phyloP scores from a whole-genome alignment of 1,140 invertebrate species.

The Drosophila kurseongensis region DNA sequence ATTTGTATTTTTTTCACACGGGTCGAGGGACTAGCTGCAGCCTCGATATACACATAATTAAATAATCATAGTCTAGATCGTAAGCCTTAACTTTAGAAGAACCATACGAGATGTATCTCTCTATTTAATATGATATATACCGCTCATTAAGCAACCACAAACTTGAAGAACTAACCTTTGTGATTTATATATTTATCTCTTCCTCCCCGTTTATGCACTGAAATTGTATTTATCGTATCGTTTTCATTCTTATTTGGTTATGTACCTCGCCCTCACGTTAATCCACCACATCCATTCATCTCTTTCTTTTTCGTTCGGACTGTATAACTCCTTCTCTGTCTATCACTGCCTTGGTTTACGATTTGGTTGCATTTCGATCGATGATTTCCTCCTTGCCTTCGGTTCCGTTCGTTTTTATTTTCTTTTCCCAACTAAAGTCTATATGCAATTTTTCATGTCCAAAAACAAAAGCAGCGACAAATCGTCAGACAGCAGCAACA shows the following conservation, averaged over 20 bases:
- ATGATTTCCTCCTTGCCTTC: neutral
- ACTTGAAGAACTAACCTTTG: constrained; percentile 48
- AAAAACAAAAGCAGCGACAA: constrained; percentile 84
- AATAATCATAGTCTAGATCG: constrained; percentile 20
- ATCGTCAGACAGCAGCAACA: constrained; percentile 85
- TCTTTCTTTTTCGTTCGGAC: constrained; percentile 4
- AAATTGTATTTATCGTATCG: constrained; percentile 16
- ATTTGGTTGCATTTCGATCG: constrained; percentile 30
- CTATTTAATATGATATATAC: constrained; percentile 28
- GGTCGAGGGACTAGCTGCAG: neutral
- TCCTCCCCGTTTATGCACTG: constrained; percentile 45
- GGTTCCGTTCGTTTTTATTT: constrained; percentile 23
- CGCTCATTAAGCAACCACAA: constrained; percentile 42
- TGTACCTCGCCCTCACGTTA: neutral
- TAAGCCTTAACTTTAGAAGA: constrained; percentile 18
- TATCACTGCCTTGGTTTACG: constrained; percentile 25
- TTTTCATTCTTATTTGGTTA: constrained; percentile 1
- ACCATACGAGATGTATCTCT: constrained; percentile 29
- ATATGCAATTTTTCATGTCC: constrained; percentile 85
- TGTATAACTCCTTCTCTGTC: constrained; percentile 2
- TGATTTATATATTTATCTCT: constrained; percentile 57
- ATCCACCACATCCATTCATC: constrained; percentile 2
- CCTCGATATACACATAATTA: constrained; percentile 11
- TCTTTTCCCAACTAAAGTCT: constrained; percentile 69
- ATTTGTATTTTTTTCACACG: constrained; percentile 24